Evolutionary conservation across 2,797 vertebrate genomes (phyloP).

Genomic region (Staurois parvus): DNA sequence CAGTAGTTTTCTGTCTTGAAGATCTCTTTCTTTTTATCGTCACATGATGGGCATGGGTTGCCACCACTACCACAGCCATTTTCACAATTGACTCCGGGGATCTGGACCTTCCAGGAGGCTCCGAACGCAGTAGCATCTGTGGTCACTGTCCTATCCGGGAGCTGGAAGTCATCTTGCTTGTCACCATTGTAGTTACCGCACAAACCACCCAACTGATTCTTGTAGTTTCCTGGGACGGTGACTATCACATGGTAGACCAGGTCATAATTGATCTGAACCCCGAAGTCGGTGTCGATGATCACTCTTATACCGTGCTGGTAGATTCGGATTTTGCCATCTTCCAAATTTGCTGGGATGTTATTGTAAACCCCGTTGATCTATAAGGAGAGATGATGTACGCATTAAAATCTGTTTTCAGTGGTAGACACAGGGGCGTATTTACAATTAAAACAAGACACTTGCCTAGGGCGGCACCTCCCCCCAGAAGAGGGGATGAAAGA

Average conservation of each 20-base stretch:
- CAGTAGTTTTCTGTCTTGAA: constrained; percentile 67
- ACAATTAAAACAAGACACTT: too few relatives aligned
- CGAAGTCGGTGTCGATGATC: constrained; percentile 69
- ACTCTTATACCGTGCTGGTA: constrained; percentile 64
- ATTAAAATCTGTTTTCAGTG: not conserved
- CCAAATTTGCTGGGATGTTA: constrained; percentile 67
- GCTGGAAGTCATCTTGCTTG: constrained; percentile 70
- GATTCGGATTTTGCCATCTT: constrained; percentile 57
- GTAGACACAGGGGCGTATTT: too few relatives aligned
- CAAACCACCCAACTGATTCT: constrained; percentile 67
- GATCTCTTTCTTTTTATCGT: constrained; percentile 28
- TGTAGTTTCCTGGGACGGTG: constrained; percentile 70
- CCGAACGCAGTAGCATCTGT: constrained; percentile 66
- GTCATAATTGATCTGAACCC: constrained; percentile 69
- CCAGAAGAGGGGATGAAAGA: too few relatives aligned
- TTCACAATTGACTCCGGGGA: constrained; percentile 60
- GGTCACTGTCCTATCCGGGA: constrained; percentile 65
- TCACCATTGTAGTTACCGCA: constrained; percentile 72
- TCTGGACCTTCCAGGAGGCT: constrained; percentile 68
- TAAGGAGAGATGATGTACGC: not conserved
- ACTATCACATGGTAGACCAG: constrained; percentile 66
- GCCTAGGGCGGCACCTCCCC: too few relatives aligned
- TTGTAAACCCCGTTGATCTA: constrained; percentile 68
- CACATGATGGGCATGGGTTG: constrained; percentile 3
- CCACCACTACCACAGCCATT: constrained; percentile 59